Evolutionary conservation across 2,888 invertebrate genomes (phyloP), one percentile per base, ranked within the genome.

Genomic region (Drosophila mimetica): DNA sequence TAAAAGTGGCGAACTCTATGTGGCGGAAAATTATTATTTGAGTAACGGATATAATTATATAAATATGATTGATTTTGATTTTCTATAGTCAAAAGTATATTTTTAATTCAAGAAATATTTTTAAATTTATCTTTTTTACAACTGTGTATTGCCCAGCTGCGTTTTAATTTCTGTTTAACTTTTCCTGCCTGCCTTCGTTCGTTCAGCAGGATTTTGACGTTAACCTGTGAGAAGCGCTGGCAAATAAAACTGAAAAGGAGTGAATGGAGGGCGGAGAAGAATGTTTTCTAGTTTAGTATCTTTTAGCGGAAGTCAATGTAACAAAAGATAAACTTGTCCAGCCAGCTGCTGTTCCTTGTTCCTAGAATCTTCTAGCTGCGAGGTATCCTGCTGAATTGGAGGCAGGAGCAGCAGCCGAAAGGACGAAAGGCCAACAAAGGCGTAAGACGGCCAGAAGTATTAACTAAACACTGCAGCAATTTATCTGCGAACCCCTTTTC

Each of bases 381-480:
- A 22, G 58, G 18, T 13, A 44, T 66, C 36, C 67, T 37, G 39
- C 32, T 28, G 74, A 66, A 81, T 77, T 72, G 81, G 73, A 69
- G 50, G 63, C 53, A 53, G 28, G 37, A 28, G 28, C 32, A 28
- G 42, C 42, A 14, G 4, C 6, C 25, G 7, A 7, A 7, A 47
- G 47, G 47, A 61, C 46, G 47, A 47, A 48, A 50, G 65, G 48
- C 37, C 36, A 65, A 25, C 7, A 25, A 25, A 28, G 63, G 20
- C 46, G 39, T 41, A 51, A 42, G 73, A 64, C 73, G 73, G 53
- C 50, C 72, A 74, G 73, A 77, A 84, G 78, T 88, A 84, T 84
- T 84, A 83, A 86, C 84, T 88, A 88, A 88, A 84, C 84, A 84
- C 78, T 78, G 85, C 79, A 86, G 86, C 85, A 86, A 88, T 84